These are phyloP conservation scores for Matsumurasca onukii DNA, from an alignment of 1,140 invertebrate species.

Conservation along the genomic window DNA sequence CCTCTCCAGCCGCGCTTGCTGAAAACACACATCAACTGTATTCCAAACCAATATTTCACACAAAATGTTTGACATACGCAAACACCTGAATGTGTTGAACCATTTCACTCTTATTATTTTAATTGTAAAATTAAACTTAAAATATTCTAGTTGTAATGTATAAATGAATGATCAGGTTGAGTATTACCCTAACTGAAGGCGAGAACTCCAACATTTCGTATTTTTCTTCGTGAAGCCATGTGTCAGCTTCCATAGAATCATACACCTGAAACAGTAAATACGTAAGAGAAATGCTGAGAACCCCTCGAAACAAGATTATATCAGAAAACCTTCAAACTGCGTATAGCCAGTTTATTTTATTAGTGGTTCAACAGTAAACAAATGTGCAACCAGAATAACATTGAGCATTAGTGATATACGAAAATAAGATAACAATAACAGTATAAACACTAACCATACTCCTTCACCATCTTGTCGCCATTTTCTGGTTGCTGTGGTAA, in stretches of 20 bases:
- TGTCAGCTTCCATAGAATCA: constrained; percentile 49
- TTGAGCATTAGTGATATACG: background rate
- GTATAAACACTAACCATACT: too few species aligned
- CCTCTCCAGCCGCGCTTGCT: constrained; percentile 52
- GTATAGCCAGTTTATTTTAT: too few species aligned
- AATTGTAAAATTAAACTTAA: background rate
- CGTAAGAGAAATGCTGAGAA: background rate
- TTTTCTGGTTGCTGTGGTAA: too few species aligned
- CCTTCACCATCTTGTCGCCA: too few species aligned
- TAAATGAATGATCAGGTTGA: background rate
- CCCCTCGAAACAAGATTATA: background rate
- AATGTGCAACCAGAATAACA: background rate
- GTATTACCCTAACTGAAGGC: constrained; percentile 50
- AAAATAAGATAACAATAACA: background rate
- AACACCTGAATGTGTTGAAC: background rate
- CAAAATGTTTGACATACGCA: background rate
- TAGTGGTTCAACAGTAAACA: too few species aligned
- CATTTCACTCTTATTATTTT: background rate
- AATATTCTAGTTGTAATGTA: too few species aligned
- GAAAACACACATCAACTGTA: background rate
- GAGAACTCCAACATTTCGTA: constrained; percentile 55
- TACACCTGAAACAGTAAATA: constrained; percentile 44
- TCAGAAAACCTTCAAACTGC: background rate
- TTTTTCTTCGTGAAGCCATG: constrained; percentile 55
- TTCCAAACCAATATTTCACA: background rate